Percentiles rank a stretch among this genome's conserved stretches.
phyloP scores from a whole-genome alignment of 2,113 vertebrate genomes.

The Ceyx cyanopectus region DNA sequence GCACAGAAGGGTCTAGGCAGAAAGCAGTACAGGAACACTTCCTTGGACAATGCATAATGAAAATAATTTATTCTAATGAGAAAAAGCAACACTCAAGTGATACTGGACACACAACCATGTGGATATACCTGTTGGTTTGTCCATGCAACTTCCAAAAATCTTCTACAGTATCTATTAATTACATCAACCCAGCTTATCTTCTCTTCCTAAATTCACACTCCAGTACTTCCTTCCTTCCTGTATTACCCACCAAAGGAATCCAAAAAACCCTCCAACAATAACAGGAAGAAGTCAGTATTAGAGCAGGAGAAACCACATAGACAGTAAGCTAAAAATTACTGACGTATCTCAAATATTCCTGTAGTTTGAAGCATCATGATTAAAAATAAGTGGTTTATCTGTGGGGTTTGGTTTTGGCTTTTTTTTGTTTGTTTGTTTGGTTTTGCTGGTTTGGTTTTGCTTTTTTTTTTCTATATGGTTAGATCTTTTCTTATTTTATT shows the following conservation, averaged over 20 bases:
- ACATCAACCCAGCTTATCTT: not conserved
- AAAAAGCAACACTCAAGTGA: not conserved
- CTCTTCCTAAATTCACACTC: not conserved
- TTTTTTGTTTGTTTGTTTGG: no score
- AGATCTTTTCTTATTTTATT: conserved; percentile 26
- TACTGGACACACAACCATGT: not conserved
- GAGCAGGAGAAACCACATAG: not conserved
- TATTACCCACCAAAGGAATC: not conserved
- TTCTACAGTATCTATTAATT: not conserved
- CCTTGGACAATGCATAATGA: not conserved
- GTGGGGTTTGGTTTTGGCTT: no score
- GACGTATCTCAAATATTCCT: not conserved
- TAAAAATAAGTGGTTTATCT: not conserved
- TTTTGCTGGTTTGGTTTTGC: no score
- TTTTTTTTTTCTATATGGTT: not conserved
- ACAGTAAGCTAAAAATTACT: not conserved
- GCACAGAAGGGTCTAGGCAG: not conserved
- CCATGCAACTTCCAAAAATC: not conserved
- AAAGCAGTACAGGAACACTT: not conserved
- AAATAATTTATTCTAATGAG: not conserved
- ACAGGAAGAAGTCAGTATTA: not conserved
- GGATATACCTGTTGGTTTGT: not conserved
- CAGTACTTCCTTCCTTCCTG: not conserved
- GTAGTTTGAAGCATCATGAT: not conserved
- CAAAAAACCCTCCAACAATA: not conserved